Percentiles rank a stretch among this genome's conserved stretches.
Conservation (phyloP, 2,113 vertebrate genomes). For the Theristicus caerulescens region DNA sequence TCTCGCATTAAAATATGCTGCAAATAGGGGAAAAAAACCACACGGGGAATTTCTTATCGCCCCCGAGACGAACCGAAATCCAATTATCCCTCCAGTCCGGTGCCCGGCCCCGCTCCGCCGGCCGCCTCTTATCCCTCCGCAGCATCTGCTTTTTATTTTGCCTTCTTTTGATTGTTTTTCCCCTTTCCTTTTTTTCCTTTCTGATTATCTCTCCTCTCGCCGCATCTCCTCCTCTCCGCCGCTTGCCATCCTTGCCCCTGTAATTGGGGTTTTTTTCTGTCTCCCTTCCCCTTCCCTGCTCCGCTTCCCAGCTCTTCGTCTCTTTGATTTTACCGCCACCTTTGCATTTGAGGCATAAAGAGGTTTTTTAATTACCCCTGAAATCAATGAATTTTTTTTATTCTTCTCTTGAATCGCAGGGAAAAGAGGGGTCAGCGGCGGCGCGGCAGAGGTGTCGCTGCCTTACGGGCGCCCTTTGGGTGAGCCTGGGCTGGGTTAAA, state of each 20-base stretch:
- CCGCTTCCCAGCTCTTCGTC: background rate
- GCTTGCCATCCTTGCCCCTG: background rate
- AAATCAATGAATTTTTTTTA: background rate
- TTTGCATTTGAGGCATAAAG: background rate
- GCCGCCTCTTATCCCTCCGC: conserved; percentile 32
- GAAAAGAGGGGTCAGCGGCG: background rate
- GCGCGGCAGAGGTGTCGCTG: accelerated
- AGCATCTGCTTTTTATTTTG: conserved; percentile 62
- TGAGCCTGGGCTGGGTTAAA: accelerated
- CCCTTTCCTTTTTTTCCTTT: background rate
- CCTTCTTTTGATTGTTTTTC: conserved; percentile 17
- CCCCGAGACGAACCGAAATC: background rate
- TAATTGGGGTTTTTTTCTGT: background rate
- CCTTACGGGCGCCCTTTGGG: accelerated
- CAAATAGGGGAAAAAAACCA: background rate
- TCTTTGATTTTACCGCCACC: background rate
- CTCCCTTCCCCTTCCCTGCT: background rate
- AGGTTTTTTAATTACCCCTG: background rate
- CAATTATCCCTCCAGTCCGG: conserved; percentile 31
- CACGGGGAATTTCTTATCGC: background rate
- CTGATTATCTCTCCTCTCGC: background rate
- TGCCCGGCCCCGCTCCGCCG: background rate
- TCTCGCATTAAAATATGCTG: background rate
- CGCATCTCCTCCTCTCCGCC: background rate
- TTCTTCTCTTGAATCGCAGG: background rate